These are phyloP conservation scores for Tonatia bakeri DNA, from an alignment of 2,113 vertebrate species.

Conservation along the genomic window DNA sequence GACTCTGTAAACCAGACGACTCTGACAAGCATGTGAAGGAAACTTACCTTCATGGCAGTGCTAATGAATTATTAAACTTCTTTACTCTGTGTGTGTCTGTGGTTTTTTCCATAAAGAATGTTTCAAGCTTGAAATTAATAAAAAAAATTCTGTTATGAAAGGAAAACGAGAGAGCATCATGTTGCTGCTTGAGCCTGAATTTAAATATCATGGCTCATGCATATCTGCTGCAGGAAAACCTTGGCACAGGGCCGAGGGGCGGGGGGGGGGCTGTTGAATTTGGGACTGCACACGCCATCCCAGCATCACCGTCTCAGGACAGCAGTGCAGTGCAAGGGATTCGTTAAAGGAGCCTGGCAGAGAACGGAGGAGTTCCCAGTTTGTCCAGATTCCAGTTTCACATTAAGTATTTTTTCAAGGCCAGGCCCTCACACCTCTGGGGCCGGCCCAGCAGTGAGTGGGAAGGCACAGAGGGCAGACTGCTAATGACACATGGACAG, in stretches of 20 bases:
- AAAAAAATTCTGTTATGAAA: slow-evolving; percentile 71
- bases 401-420: slow-evolving; percentile 96
- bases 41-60: slow-evolving; percentile 58
- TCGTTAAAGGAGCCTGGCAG: slow-evolving; percentile 89
- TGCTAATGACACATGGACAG: slow-evolving; percentile 92
- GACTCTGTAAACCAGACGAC: slow-evolving; percentile 66
- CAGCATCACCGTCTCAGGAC: slow-evolving; percentile 80
- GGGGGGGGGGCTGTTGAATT: slow-evolving; percentile 84
- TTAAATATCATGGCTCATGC: slow-evolving; percentile 76
- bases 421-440: slow-evolving; percentile 93
- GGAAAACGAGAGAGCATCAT: slow-evolving; percentile 69
- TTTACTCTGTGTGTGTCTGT: slow-evolving; percentile 41
- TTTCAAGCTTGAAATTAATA: slow-evolving; percentile 74
- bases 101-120: slow-evolving; percentile 63
- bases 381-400: slow-evolving; percentile 93
- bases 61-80: slow-evolving; percentile 74
- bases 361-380: slow-evolving; percentile 87
- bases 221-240: slow-evolving; percentile 58
- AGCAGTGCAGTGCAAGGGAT: slow-evolving; percentile 85
- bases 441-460: slow-evolving; percentile 89
- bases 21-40: slow-evolving; percentile 68
- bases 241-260: slow-evolving; percentile 73
- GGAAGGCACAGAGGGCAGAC: slow-evolving; percentile 94
- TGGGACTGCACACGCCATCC: slow-evolving; percentile 27
- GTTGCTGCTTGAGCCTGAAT: slow-evolving; percentile 70